phyloP scores from a whole-genome alignment of 1,140 invertebrate species.

The Pentalonia nigronervosa region DNA sequence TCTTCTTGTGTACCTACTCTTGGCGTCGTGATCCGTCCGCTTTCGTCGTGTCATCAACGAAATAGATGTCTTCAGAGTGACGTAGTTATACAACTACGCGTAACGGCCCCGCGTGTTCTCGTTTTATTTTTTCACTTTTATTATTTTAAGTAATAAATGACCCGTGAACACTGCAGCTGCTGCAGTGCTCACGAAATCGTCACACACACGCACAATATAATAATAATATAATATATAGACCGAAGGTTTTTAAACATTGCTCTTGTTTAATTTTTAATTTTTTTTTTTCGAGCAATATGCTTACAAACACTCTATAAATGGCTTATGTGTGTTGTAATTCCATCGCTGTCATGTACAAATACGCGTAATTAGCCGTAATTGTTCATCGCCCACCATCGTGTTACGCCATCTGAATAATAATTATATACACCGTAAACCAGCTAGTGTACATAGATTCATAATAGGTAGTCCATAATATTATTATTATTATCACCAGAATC shows the following conservation, averaged over 20 bases:
- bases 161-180: background rate
- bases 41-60: slow-evolving; percentile 49
- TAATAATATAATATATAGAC: background rate
- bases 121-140: slow-evolving; percentile 54
- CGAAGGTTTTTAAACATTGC: slow-evolving; percentile 14
- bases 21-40: slow-evolving; percentile 41
- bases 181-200: slow-evolving; percentile 37
- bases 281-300: background rate
- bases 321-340: background rate
- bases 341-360: background rate
- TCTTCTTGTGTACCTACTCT: background rate
- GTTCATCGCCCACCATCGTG: slow-evolving; percentile 2
- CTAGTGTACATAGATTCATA: background rate
- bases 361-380: slow-evolving; percentile 39
- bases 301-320: slow-evolving; percentile 16
- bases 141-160: slow-evolving; percentile 52
- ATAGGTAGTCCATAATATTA: background rate
- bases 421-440: background rate
- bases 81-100: slow-evolving; percentile 31
- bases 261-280: background rate
- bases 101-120: background rate
- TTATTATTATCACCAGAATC: background rate
- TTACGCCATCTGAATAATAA: background rate
- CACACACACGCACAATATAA: background rate
- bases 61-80: background rate